Percentiles rank a stretch among this genome's conserved stretches.
Conservation (phyloP, 2,888 invertebrate species). For the Epirrhoe alternata region DNA sequence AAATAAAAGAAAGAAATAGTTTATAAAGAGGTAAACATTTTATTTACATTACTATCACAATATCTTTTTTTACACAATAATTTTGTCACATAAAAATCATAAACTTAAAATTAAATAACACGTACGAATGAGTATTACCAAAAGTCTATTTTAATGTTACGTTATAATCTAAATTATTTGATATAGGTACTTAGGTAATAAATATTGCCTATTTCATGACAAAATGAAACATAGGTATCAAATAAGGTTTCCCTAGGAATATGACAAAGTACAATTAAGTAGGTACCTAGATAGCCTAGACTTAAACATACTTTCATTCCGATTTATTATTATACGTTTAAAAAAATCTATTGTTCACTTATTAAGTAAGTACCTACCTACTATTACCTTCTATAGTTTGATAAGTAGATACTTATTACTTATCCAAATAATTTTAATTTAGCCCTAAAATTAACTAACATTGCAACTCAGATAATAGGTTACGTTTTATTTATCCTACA, state of each 20-base stretch:
- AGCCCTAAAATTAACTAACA: constrained; percentile 23
- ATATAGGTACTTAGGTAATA: too few species aligned
- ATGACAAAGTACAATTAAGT: too few species aligned
- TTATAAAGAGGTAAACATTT: constrained; percentile 47
- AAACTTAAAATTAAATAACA: constrained; percentile 80
- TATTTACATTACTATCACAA: constrained; percentile 81
- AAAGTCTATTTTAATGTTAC: constrained; percentile 2
- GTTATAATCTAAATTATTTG: too few species aligned
- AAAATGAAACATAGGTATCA: too few species aligned
- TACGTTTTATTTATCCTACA: not conserved
- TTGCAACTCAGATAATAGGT: constrained; percentile 20
- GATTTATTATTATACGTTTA: too few species aligned
- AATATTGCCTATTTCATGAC: too few species aligned
- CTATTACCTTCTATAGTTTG: too few species aligned
- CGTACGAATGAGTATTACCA: constrained; percentile 34
- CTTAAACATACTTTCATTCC: too few species aligned
- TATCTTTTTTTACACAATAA: constrained; percentile 50
- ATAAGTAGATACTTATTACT: too few species aligned
- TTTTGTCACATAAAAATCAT: constrained; percentile 55
- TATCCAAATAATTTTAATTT: not conserved
- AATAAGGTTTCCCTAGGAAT: too few species aligned
- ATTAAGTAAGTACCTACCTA: too few species aligned
- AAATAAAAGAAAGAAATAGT: constrained; percentile 2
- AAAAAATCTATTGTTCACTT: not conserved
- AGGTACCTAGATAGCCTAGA: too few species aligned